These are phyloP conservation scores for Microcebus ravelobensis DNA, from an alignment of 2,113 vertebrate species.

Conservation along the genomic window DNA sequence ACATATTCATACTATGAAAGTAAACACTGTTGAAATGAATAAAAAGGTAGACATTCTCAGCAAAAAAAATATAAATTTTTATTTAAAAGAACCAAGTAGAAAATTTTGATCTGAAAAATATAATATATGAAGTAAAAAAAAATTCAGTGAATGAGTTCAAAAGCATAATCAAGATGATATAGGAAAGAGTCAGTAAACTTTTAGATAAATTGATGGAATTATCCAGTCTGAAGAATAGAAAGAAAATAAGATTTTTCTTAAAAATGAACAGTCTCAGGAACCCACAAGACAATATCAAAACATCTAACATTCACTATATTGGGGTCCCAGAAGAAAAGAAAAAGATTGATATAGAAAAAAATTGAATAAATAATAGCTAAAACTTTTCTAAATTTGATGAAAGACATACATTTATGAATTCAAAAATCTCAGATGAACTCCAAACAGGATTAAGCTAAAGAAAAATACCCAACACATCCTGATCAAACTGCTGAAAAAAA, in stretches of 20 bases:
- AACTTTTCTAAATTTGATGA: background rate
- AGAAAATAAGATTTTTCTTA: background rate
- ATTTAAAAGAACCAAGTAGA: background rate
- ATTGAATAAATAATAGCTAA: background rate
- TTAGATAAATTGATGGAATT: background rate
- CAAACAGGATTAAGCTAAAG: background rate
- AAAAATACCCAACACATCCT: background rate
- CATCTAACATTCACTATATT: background rate
- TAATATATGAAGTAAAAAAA: background rate
- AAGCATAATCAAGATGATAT: background rate
- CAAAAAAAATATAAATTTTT: background rate
- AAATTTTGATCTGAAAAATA: slow-evolving; percentile 24
- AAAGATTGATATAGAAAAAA: background rate
- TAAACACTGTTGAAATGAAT: background rate
- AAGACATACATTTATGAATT: background rate
- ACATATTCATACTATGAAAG: background rate
- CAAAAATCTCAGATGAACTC: background rate
- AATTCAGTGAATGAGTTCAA: background rate
- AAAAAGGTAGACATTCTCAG: background rate
- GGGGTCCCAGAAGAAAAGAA: background rate
- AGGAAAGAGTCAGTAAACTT: background rate
- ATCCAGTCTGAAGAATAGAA: background rate
- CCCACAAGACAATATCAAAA: background rate
- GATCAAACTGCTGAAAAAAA: background rate
- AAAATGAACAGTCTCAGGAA: background rate